Percentiles rank a stretch among this genome's conserved stretches.
Evolutionary conservation across 2,888 invertebrate species (phyloP).

Genomic region (Stegophylla sp.): DNA sequence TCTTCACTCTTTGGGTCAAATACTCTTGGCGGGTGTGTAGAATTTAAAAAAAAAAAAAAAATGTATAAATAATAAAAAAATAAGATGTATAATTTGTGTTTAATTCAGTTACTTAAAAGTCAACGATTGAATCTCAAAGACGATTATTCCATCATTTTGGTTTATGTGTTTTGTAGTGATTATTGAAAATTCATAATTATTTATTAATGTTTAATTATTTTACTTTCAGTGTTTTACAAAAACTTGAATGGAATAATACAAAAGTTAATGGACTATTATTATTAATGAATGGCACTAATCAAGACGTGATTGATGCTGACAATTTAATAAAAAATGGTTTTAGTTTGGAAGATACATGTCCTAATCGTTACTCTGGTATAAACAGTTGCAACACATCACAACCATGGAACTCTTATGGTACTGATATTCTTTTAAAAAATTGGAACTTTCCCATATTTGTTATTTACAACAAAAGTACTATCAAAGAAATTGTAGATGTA

Average conservation of each 20-base stretch:
- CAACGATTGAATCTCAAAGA: background rate
- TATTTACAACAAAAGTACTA: conserved; percentile 69
- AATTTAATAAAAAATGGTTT: conserved; percentile 40
- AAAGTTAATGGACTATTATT: conserved; percentile 62
- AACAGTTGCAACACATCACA: conserved; percentile 66
- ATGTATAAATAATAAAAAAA: too few species aligned
- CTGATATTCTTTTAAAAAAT: conserved; percentile 77
- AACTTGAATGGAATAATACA: conserved; percentile 61
- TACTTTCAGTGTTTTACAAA: conserved; percentile 48
- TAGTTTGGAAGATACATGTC: conserved; percentile 78
- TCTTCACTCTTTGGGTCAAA: too few species aligned
- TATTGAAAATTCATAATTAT: background rate
- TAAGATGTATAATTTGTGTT: background rate
- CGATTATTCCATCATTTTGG: background rate
- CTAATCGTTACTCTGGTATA: conserved; percentile 76
- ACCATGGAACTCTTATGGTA: conserved; percentile 83
- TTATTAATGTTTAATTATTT: background rate
- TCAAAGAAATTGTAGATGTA: conserved; percentile 69
- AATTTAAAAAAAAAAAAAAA: too few species aligned
- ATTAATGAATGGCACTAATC: conserved; percentile 53
- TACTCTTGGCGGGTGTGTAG: too few species aligned
- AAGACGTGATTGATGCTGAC: conserved; percentile 32
- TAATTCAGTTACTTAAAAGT: background rate
- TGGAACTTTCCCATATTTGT: conserved; percentile 90
- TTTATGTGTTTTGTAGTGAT: background rate